Conservation (phyloP, 1,140 invertebrate genomes). For the Temnothorax longispinosus region DNA sequence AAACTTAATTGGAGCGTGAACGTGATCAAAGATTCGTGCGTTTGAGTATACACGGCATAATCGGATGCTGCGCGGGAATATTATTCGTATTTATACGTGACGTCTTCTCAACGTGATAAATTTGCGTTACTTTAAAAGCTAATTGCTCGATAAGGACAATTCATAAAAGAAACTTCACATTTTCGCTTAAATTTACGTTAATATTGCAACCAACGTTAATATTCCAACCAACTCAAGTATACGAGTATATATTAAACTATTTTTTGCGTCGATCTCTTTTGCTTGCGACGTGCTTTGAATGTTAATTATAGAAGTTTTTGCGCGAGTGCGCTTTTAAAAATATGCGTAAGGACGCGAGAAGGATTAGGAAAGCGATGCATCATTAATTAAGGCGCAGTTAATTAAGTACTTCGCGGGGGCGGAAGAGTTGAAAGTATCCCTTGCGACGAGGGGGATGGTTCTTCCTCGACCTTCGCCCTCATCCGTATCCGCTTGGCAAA, state of each 20-base stretch:
- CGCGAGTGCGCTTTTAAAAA: constrained; percentile 26
- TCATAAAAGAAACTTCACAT: not conserved
- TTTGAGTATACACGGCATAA: constrained; percentile 14
- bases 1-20: not conserved
- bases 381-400: constrained; percentile 54
- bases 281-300: not conserved
- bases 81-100: constrained; percentile 19
- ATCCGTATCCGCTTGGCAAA: constrained; percentile 33
- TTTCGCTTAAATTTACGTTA: not conserved
- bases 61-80: not conserved
- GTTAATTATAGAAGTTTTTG: constrained; percentile 25
- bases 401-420: constrained; percentile 44
- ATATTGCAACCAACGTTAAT: not conserved
- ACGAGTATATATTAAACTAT: not conserved
- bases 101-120: not conserved
- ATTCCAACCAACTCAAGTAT: not conserved
- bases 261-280: not conserved
- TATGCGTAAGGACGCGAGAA: not conserved
- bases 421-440: constrained; percentile 48
- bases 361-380: constrained; percentile 5
- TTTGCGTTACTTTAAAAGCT: not conserved
- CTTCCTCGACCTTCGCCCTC: constrained; percentile 48
- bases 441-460: not conserved
- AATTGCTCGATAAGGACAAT: not conserved
- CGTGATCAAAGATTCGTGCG: constrained; percentile 35